These are phyloP conservation scores for Euzophera pinguis DNA, from an alignment of 2,888 invertebrate genomes.

Conservation along the genomic window DNA sequence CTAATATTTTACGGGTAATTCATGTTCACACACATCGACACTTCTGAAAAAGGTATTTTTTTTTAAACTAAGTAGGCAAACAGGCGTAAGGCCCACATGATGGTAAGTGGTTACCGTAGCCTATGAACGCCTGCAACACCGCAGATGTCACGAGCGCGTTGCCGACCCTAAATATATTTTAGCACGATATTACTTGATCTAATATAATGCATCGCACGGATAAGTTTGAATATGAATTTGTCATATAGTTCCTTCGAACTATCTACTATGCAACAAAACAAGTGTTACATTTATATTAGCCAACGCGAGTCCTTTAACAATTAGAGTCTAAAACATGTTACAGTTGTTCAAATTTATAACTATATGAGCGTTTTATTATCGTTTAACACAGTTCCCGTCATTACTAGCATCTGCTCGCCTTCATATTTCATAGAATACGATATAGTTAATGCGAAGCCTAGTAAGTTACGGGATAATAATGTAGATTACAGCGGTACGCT, in stretches of 20 bases:
- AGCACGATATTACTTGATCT: too few species aligned
- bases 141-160: too few species aligned
- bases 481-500: background rate
- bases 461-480: constrained; percentile 1
- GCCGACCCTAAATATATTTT: too few species aligned
- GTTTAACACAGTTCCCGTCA: constrained; percentile 12
- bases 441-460: background rate
- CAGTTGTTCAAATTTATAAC: constrained; percentile 4
- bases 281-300: background rate
- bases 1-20: too few species aligned
- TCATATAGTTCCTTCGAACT: background rate
- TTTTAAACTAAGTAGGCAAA: too few species aligned
- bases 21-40: too few species aligned
- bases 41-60: too few species aligned
- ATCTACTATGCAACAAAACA: background rate
- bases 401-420: constrained; percentile 12
- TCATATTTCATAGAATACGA: constrained; percentile 11
- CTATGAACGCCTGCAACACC: too few species aligned
- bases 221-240: too few species aligned
- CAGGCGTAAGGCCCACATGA: too few species aligned
- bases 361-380: constrained; percentile 6
- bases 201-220: too few species aligned
- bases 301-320: background rate
- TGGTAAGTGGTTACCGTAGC: too few species aligned
- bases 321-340: background rate